Percentiles rank a stretch among this genome's conserved stretches.
Conservation (phyloP, 2,888 invertebrate genomes). For the Drosophila histrio region DNA sequence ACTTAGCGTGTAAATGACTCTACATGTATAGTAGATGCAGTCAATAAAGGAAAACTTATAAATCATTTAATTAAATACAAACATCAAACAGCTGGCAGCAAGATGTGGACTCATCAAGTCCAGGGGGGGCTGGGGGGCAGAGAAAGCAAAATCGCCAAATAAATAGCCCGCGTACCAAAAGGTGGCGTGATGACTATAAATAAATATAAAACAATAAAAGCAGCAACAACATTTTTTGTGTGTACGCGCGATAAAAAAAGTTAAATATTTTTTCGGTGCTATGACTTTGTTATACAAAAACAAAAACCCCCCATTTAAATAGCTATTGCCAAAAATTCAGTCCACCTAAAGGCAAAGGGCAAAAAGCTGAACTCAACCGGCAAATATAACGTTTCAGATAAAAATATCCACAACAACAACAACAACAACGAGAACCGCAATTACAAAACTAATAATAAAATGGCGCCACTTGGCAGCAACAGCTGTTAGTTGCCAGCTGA, state of each 20-base stretch:
- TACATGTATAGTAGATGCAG: too few relatives aligned
- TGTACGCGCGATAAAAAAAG: conserved; percentile 52
- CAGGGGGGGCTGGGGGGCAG: background rate
- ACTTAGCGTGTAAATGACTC: conserved; percentile 25
- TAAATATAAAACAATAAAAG: conserved; percentile 57
- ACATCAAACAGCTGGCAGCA: conserved; percentile 7
- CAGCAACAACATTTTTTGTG: conserved; percentile 33
- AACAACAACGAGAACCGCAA: background rate
- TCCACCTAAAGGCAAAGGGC: background rate
- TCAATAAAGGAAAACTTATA: conserved; percentile 34
- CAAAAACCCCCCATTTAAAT: background rate
- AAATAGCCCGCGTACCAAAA: conserved; percentile 43
- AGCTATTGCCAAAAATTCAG: background rate
- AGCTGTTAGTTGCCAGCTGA: conserved; percentile 33
- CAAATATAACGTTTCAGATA: background rate
- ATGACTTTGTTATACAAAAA: background rate
- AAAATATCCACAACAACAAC: background rate
- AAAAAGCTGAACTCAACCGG: background rate
- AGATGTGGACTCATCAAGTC: conserved; percentile 8
- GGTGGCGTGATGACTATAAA: conserved; percentile 73
- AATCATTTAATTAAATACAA: conserved; percentile 55
- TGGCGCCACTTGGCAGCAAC: conserved; percentile 47
- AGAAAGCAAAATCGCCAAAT: conserved; percentile 25
- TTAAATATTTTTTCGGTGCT: conserved; percentile 3
- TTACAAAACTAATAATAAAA: conserved; percentile 10